phyloP scores from a whole-genome alignment of 2,888 invertebrate genomes.

The Tridacna gigas region DNA sequence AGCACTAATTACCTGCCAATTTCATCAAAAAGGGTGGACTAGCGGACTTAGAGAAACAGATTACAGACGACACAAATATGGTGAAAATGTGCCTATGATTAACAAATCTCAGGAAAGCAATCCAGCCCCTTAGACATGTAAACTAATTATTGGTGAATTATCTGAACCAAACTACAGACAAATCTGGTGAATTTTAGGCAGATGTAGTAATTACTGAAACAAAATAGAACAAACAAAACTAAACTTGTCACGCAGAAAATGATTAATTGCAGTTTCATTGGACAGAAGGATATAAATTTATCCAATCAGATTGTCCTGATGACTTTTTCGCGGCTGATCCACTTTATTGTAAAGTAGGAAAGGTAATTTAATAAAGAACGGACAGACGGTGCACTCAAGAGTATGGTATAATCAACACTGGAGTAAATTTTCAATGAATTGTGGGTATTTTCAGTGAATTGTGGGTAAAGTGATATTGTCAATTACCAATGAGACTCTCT shows the following conservation, averaged over 20 bases:
- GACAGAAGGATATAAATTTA: constrained; percentile 61
- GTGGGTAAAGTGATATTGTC: constrained; percentile 24
- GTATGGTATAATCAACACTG: constrained; percentile 31
- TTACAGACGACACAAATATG: constrained; percentile 27
- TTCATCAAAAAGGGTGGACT: constrained; percentile 20
- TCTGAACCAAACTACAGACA: constrained; percentile 31
- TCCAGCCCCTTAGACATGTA: constrained; percentile 23
- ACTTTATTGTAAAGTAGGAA: constrained; percentile 62
- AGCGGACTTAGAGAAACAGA: constrained; percentile 15
- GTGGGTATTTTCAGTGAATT: constrained; percentile 29
- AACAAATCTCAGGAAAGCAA: constrained; percentile 18
- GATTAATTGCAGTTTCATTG: constrained; percentile 72
- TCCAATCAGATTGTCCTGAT: constrained; percentile 63
- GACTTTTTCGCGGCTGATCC: constrained; percentile 55
- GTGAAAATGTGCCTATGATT: constrained; percentile 28
- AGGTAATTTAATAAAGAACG: constrained; percentile 66
- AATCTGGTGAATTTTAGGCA: constrained; percentile 48
- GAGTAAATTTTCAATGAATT: constrained; percentile 43
- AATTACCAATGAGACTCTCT: neutral
- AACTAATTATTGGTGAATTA: constrained; percentile 62
- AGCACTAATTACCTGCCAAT: constrained; percentile 55
- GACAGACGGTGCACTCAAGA: constrained; percentile 43
- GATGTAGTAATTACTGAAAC: constrained; percentile 60
- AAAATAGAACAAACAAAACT: constrained; percentile 66
- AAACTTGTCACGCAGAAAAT: constrained; percentile 62